phyloP scores from a whole-genome alignment of 2,113 vertebrate genomes.

The Odocoileus hemionus region DNA sequence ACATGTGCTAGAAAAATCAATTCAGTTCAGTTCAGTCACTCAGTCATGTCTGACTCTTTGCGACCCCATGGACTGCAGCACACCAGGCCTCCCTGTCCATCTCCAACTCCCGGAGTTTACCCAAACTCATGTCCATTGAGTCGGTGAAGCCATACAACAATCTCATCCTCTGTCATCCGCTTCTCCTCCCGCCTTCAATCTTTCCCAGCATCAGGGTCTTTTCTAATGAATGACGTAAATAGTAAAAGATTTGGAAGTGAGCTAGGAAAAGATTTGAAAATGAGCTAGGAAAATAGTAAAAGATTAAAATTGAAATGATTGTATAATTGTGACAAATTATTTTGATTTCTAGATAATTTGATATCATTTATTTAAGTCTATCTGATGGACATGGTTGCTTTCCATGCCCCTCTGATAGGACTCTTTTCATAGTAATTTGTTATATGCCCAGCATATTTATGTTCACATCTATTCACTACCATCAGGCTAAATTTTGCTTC shows the following conservation, averaged over 20 bases:
- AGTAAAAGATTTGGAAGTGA: neutral
- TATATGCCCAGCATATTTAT: neutral
- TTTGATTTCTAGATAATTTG: conserved; percentile 35
- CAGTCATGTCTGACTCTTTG: neutral
- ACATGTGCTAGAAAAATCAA: neutral
- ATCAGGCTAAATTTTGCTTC: neutral
- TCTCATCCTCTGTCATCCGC: neutral
- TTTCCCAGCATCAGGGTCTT: neutral
- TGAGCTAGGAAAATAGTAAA: neutral
- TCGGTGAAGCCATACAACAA: neutral
- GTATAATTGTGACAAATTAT: conserved; percentile 15
- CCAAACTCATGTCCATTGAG: neutral
- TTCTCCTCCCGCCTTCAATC: neutral
- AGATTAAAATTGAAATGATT: conserved; percentile 4
- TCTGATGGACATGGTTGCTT: neutral
- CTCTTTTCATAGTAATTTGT: neutral
- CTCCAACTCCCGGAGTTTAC: neutral
- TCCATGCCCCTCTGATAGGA: neutral
- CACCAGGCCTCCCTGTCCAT: neutral
- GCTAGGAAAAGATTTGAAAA: neutral
- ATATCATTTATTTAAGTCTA: neutral
- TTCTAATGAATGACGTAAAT: neutral
- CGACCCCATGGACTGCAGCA: neutral
- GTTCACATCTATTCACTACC: neutral
- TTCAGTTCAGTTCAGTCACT: neutral